Evolutionary conservation across 2,797 vertebrate genomes (phyloP).

Genomic region (Chromobotia macracanthus): DNA sequence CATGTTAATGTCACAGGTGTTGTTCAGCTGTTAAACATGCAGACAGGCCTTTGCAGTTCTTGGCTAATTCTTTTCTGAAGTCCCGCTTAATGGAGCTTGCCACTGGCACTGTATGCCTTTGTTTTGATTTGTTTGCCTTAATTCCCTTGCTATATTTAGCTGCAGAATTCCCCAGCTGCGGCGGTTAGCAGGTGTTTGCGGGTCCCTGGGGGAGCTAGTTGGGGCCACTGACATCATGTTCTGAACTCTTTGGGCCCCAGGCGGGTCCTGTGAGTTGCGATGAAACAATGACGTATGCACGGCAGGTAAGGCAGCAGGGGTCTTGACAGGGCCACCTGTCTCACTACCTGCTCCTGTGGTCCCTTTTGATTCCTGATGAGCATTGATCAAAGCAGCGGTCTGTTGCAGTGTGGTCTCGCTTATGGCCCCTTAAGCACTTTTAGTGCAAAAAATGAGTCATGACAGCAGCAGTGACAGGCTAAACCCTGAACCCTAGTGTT

Average conservation of each 20-base stretch:
- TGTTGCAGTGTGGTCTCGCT: slow-evolving; percentile 76
- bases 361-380: slow-evolving; percentile 67
- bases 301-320: slow-evolving; percentile 52
- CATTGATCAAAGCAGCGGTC: slow-evolving; percentile 73
- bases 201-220: slow-evolving; percentile 53
- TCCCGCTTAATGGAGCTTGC: slow-evolving; percentile 60
- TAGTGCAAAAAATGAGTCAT: slow-evolving; percentile 50
- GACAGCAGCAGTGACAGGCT: slow-evolving; percentile 52
- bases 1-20: slow-evolving; percentile 54
- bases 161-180: slow-evolving; percentile 72
- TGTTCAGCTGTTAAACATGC: slow-evolving; percentile 66
- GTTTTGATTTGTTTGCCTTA: slow-evolving; percentile 72
- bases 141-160: slow-evolving; percentile 74
- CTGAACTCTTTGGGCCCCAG: slow-evolving; percentile 68
- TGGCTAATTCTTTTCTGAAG: slow-evolving; percentile 67
- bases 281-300: slow-evolving; percentile 65
- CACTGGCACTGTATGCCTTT: slow-evolving; percentile 65
- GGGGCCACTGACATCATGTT: slow-evolving; percentile 74
- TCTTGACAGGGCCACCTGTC: slow-evolving; percentile 63
- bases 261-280: slow-evolving; percentile 59
- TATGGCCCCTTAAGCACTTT: slow-evolving; percentile 70
- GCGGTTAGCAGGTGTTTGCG: slow-evolving; percentile 74
- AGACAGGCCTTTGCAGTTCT: slow-evolving; percentile 55
- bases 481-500: slow-evolving; percentile 48
- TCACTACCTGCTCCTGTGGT: slow-evolving; percentile 69